These are phyloP conservation scores for Cordilura impudica DNA, from an alignment of 2,888 invertebrate species.

Conservation along the genomic window DNA sequence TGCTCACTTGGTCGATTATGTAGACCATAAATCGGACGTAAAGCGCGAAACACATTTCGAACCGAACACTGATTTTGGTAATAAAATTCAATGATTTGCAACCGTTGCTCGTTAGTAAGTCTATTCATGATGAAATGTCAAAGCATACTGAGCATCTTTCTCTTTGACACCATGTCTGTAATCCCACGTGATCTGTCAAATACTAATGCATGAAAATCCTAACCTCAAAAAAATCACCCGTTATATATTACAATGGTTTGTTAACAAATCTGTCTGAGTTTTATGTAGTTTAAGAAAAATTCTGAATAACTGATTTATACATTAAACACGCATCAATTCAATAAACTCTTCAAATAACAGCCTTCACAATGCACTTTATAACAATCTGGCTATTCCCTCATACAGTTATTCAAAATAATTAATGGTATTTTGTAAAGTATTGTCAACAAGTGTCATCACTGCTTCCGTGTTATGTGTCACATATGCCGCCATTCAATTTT, in stretches of 20 bases:
- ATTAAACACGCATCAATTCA: constrained; percentile 12
- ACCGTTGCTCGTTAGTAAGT: no score
- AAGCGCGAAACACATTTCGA: no score
- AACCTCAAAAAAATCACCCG: no score
- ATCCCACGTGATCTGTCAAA: no score
- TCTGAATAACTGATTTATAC: constrained; percentile 1
- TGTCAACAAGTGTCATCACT: constrained; percentile 51
- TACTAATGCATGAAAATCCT: no score
- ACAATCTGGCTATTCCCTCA: constrained; percentile 47
- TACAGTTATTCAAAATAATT: constrained; percentile 39
- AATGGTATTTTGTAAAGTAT: constrained; percentile 33
- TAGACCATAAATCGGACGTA: no score
- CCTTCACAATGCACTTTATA: constrained; percentile 19
- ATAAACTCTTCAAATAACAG: constrained; percentile 15
- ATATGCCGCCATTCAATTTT: constrained; percentile 41
- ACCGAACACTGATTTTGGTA: no score
- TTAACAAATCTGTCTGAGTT: constrained; percentile 26
- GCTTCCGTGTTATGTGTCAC: constrained; percentile 55
- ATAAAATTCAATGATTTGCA: no score
- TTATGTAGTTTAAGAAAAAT: constrained; percentile 45
- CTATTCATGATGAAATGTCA: no score
- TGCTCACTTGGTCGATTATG: no score
- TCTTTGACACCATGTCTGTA: no score
- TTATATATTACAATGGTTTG: constrained; percentile 38
- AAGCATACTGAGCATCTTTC: no score